Conservation (phyloP, 2,113 vertebrate species). For the Phoxinus phoxinus region DNA sequence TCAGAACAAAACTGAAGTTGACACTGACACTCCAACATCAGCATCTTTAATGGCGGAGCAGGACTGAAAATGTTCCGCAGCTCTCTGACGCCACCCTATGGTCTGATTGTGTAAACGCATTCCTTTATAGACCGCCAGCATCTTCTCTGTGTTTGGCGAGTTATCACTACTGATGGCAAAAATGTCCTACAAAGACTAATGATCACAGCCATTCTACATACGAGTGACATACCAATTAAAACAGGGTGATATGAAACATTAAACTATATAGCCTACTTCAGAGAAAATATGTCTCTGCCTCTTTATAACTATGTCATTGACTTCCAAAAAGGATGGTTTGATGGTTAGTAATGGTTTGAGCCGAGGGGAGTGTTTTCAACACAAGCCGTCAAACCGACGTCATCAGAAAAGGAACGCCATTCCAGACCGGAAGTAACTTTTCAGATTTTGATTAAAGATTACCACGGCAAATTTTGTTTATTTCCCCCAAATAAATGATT, state of each 20-base stretch:
- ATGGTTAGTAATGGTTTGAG: too few species aligned
- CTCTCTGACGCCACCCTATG: slow-evolving; percentile 51
- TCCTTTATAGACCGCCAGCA: neutral
- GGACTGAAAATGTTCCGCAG: neutral
- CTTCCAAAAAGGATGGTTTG: neutral
- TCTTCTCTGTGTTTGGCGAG: neutral
- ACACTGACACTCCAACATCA: neutral
- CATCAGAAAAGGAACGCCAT: too few species aligned
- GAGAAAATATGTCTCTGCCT: too few species aligned
- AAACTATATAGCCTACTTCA: too few species aligned
- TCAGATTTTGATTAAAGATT: too few species aligned
- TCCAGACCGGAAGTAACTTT: too few species aligned
- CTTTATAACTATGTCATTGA: neutral
- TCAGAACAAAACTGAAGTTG: neutral
- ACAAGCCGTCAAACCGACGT: too few species aligned
- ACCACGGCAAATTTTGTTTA: too few species aligned
- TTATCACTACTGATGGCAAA: neutral
- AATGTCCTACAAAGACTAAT: neutral
- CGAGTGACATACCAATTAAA: neutral
- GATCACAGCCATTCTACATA: neutral
- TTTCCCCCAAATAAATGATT: too few species aligned
- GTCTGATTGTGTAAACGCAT: neutral
- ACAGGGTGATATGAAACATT: neutral
- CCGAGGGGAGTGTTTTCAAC: too few species aligned
- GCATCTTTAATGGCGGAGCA: neutral